Conservation (phyloP, 30 jellyfish, hydroid and myxozoan genomes). For the Cassiopea andromeda region DNA sequence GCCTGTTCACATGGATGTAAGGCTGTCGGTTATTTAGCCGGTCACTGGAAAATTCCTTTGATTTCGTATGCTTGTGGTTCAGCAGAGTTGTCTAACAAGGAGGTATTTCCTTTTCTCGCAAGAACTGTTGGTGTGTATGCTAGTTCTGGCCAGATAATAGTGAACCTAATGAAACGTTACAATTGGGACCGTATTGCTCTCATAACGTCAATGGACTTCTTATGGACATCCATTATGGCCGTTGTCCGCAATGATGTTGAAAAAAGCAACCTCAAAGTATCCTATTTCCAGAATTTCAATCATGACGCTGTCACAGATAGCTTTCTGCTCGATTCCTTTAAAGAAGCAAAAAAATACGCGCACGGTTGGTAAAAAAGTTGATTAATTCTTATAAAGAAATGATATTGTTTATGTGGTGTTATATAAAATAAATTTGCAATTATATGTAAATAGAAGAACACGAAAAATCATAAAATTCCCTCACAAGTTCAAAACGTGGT, state of each 20-base stretch:
- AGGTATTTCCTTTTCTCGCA: slow-evolving; percentile 71
- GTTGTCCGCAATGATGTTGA: slow-evolving; percentile 63
- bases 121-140: slow-evolving; percentile 89
- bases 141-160: slow-evolving; percentile 80
- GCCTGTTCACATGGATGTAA: slow-evolving; percentile 93
- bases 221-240: slow-evolving; percentile 75
- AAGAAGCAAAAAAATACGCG: slow-evolving; percentile 5
- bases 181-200: slow-evolving; percentile 87
- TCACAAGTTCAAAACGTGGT: no score
- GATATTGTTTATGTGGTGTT: no score
- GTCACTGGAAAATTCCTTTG: slow-evolving; percentile 86
- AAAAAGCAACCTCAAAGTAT: slow-evolving; percentile 16
- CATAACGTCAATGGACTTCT: slow-evolving; percentile 72
- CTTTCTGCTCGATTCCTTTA: neutral
- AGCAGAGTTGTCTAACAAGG: slow-evolving; percentile 46
- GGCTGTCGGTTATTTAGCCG: slow-evolving; percentile 73
- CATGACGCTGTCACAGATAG: slow-evolving; percentile 45
- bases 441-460: no score
- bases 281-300: slow-evolving; percentile 50
- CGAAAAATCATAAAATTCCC: no score
- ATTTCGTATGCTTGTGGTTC: slow-evolving; percentile 90
- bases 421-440: no score
- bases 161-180: slow-evolving; percentile 60
- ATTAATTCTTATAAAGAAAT: no score
- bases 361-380: slow-evolving; percentile 12